Evolutionary conservation across 2,113 vertebrate genomes (phyloP).

Genomic region (Ifrita kowaldi): DNA sequence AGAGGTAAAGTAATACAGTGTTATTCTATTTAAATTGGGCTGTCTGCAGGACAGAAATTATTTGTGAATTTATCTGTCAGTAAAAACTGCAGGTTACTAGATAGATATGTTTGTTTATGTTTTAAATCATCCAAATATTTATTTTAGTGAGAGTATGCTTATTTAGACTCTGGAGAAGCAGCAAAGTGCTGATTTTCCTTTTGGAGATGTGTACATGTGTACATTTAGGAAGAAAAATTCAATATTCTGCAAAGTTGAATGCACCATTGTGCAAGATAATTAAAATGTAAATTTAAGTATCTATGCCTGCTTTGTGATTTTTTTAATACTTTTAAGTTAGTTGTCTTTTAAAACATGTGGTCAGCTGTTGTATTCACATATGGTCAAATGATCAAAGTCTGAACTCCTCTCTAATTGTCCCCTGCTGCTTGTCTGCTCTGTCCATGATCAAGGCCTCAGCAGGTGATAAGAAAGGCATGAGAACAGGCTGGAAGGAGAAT

Average conservation of each 20-base stretch:
- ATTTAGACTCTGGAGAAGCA: constrained; percentile 20
- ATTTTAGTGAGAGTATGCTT: constrained; percentile 31
- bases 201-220: constrained; percentile 42
- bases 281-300: constrained; percentile 88
- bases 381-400: constrained; percentile 99
- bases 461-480: constrained; percentile 98
- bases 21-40: neutral
- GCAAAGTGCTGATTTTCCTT: constrained; percentile 44
- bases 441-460: constrained; percentile 98
- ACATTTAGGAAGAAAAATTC: constrained; percentile 55
- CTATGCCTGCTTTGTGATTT: constrained; percentile 80
- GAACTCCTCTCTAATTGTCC: constrained; percentile 98
- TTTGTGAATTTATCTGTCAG: constrained; percentile 45
- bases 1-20: neutral
- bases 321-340: constrained; percentile 83
- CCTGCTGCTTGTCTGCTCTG: constrained; percentile 94
- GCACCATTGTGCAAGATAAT: constrained; percentile 76
- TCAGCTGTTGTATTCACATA: constrained; percentile 98
- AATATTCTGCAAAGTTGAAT: constrained; percentile 75
- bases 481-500: constrained; percentile 94
- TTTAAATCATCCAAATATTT: neutral
- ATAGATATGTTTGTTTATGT: constrained; percentile 11
- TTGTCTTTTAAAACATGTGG: constrained; percentile 94
- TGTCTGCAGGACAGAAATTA: neutral
- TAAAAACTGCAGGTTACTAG: neutral